Base-by-base conservation (phyloP, 2,113 vertebrate genomes). In the Mus spicilegus region DNA sequence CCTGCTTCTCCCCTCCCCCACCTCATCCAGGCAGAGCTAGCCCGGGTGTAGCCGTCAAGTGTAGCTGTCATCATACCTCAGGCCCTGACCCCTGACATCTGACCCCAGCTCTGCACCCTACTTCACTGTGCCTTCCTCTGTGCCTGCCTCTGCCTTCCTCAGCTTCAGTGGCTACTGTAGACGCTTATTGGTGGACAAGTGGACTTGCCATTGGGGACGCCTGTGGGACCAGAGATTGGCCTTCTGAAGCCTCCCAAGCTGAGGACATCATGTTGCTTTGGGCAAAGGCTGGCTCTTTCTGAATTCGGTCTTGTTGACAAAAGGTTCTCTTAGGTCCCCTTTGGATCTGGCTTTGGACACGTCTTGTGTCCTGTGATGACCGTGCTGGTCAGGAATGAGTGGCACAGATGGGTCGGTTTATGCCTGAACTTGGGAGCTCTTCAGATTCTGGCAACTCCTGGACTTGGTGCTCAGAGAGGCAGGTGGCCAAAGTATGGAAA, bases 161-260 rank as follows among this genome's bases (percentile, higher is more conserved):
- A 24, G 42, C 65, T 20, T 36, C 28, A 0, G 8, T 5, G 20
- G 58, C 73, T 4, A 0, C 73, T 1, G 2, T 49, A 49, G 36
- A 0, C 0, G 54, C 42, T 36, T 3, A 2, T 36, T 49, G 84
- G 30, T 51, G 26, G 63, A 28, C 42, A 86, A 67, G 13, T 28
- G 42, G 30, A 69, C 14, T 28, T 39, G 69, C 54, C 10, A 36
- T 11, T 17, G 87, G 87, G 70, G 20, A 54, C 46, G 19, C 24
- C 4, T 22, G 20, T 65, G 13, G 69, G 7, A 49, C 46, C 6
- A 0, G 56, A 61, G 58, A 26, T 58, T 33, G 33, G 54, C 19
- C 69, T 56, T 2, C 39, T 61, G 33, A 51, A 84, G 5, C 75
- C 51, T 1, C 13, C 17, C 0, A n/a, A 46, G 65, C 11, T 1